Evolutionary conservation across 2,113 vertebrate genomes (phyloP), one percentile per base, ranked within the genome.

Genomic region (Capricornis sumatraensis): DNA sequence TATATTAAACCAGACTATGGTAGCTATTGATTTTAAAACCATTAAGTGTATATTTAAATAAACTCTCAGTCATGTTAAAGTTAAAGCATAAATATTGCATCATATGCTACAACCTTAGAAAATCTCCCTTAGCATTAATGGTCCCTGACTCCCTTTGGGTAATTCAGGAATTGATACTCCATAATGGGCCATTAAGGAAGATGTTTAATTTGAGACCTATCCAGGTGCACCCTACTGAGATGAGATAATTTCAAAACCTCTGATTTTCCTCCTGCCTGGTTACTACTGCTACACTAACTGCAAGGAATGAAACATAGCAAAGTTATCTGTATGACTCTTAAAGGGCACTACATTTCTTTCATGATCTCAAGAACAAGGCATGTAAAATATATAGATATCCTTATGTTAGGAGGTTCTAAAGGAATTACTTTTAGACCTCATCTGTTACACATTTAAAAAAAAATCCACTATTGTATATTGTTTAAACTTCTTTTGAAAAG

Each of bases 161-260:
- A 33, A 97, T 93, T 97, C 92, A 97, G 88, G 58, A 78, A 52
- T 13, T 76, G 33, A 96, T 97, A 50, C 43, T 96, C 0, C 83
- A 33, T 96, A 96, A 97, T 55, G 64, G 27, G 30, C 62, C 40
- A 86, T 95, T 97, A 96, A 90, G 52, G 94, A 98, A 95, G 3
- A 12, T 94, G 50, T 97, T 98, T 97, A 96, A 97, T 97, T 98
- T 98, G 93, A 97, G 87, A 86, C 0, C 86, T 97, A 74, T 47
- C 2, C 33, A 96, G 91, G 45, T 92, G 88, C 47, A 40, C 60
- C 27, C 11, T 28, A 76, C 55, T 87, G 93, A 87, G 4, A 78
- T 5, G 64, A 92, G 67, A 89, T 95, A 89, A 94, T 98, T 98
- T 97, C 62, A 96, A 91, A 97, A 81, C 78, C 27, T 97, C 19